Conservation (phyloP, 2,797 vertebrate species). For the Eleutherodactylus coqui region DNA sequence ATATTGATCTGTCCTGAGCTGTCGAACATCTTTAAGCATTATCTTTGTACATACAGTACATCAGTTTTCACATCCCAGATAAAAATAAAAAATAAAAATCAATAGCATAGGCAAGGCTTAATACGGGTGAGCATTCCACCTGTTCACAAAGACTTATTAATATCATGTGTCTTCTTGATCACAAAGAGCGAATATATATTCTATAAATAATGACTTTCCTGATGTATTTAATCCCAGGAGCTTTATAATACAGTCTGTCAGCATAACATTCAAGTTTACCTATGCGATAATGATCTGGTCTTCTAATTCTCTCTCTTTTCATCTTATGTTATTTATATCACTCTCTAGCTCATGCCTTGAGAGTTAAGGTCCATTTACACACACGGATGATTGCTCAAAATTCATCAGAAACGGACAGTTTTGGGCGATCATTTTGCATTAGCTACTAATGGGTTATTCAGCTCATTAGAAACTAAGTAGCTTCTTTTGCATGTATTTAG, state of each 20-base stretch:
- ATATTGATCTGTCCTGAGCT: no score
- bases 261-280: no score
- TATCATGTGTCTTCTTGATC: conserved; percentile 2
- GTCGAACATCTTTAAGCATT: neutral
- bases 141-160: neutral
- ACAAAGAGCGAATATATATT: conserved; percentile 1
- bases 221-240: neutral
- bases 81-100: neutral
- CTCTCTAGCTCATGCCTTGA: neutral
- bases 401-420: no score
- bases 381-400: no score
- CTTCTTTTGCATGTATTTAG: no score
- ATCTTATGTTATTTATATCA: neutral
- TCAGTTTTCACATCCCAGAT: neutral
- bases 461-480: no score
- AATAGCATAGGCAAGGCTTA: neutral
- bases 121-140: neutral
- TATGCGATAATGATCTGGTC: neutral
- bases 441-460: no score
- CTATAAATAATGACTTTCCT: neutral
- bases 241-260: neutral
- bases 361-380: no score
- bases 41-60: neutral
- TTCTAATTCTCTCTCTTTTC: neutral
- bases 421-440: no score